A percentile compares a stretch with the other conserved stretches of the same genome.
phyloP scores from a whole-genome alignment of 1,140 invertebrate species.

The Micrasema longulum region DNA sequence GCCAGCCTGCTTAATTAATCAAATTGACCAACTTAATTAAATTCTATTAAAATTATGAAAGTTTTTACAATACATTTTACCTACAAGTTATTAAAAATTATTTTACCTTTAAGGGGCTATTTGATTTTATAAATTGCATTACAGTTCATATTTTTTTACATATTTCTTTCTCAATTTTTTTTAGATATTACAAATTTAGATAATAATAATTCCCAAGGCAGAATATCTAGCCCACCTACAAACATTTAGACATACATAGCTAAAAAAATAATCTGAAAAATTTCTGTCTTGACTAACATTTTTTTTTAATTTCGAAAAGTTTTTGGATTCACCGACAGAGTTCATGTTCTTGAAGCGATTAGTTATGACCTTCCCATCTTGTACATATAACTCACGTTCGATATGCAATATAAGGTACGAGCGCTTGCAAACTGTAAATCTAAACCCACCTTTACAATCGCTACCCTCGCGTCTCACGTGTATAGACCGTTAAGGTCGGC shows the following conservation, averaged over 20 bases:
- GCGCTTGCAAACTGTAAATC: conserved; percentile 36
- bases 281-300: not conserved
- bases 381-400: conserved; percentile 41
- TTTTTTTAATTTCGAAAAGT: not conserved
- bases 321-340: not conserved
- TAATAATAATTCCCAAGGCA: too few species aligned
- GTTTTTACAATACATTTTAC: too few species aligned
- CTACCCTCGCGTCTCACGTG: conserved; percentile 8
- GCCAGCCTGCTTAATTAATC: not conserved
- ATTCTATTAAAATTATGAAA: too few species aligned
- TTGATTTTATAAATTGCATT: too few species aligned
- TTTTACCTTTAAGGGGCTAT: not conserved
- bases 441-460: conserved; percentile 38
- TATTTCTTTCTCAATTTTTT: too few species aligned
- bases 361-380: conserved; percentile 37
- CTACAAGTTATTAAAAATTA: not conserved
- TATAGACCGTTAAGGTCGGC: conserved; percentile 14
- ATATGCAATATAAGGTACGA: conserved; percentile 39
- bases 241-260: too few species aligned
- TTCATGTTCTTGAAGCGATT: conserved; percentile 1
- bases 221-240: too few species aligned
- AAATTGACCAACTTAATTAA: not conserved
- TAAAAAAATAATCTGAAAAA: not conserved
- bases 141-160: too few species aligned
- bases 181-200: too few species aligned